These are phyloP conservation scores for Dallia pectoralis DNA, from an alignment of 2,797 vertebrate genomes.

Conservation along the genomic window DNA sequence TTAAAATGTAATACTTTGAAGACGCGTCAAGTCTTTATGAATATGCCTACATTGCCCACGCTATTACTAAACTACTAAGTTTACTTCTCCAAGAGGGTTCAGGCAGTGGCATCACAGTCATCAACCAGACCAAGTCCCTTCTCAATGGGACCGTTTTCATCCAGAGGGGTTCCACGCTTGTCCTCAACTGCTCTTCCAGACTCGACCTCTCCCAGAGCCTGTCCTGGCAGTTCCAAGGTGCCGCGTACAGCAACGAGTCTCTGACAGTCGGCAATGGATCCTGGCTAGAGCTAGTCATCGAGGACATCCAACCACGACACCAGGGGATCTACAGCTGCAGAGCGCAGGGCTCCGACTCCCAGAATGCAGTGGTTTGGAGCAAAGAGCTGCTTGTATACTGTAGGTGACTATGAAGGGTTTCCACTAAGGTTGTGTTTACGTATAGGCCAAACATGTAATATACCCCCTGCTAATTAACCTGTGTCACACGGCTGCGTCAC, in stretches of 20 bases:
- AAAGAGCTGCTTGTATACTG: conserved; percentile 83
- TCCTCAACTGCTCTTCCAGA: conserved; percentile 68
- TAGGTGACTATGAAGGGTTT: conserved; percentile 62
- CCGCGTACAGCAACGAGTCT: background rate
- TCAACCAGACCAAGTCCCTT: conserved; percentile 50
- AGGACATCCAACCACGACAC: conserved; percentile 54
- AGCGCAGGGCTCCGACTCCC: conserved; percentile 65
- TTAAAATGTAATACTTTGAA: background rate
- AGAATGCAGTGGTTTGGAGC: conserved; percentile 45
- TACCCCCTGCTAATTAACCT: no score
- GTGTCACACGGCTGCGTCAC: no score
- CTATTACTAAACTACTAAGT: background rate
- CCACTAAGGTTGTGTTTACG: background rate
- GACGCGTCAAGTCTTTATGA: background rate
- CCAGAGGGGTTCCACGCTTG: conserved; percentile 46
- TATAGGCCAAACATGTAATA: background rate
- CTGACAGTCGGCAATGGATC: conserved; percentile 39
- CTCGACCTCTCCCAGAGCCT: conserved; percentile 63
- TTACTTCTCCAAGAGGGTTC: conserved; percentile 68
- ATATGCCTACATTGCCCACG: background rate
- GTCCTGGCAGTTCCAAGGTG: conserved; percentile 64
- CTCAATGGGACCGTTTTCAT: conserved; percentile 70
- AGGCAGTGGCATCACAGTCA: conserved; percentile 41
- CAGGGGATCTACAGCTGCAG: conserved; percentile 81
- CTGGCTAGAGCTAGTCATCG: conserved; percentile 55